Conservation (phyloP, 2,888 invertebrate species). For the Drosophila barbarae region DNA sequence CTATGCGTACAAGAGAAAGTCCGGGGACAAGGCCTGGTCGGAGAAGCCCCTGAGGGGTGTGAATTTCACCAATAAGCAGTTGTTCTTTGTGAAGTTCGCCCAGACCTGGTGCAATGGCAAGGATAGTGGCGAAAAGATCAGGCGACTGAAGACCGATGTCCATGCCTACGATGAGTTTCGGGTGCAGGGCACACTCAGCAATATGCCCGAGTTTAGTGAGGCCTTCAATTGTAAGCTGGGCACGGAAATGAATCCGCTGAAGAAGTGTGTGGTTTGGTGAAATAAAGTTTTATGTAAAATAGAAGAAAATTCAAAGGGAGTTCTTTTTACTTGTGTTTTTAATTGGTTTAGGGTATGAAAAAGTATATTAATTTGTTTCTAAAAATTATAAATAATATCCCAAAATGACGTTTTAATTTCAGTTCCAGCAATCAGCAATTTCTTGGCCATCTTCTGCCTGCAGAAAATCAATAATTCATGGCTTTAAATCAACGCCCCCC, state of each 20-base stretch:
- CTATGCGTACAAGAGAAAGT: slow-evolving; percentile 86
- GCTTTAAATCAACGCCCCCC: slow-evolving; percentile 42
- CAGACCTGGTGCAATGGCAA: slow-evolving; percentile 82
- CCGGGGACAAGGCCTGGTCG: slow-evolving; percentile 79
- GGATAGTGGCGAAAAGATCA: slow-evolving; percentile 59
- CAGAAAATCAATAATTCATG: slow-evolving; percentile 29
- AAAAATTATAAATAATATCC: not conserved
- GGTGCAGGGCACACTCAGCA: slow-evolving; percentile 91
- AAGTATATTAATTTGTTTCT: not conserved
- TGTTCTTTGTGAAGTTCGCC: slow-evolving; percentile 96
- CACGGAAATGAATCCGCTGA: slow-evolving; percentile 90
- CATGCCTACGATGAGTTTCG: slow-evolving; percentile 93
- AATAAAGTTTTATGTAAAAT: slow-evolving; percentile 22
- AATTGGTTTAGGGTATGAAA: not conserved
- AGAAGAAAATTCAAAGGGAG: not conserved
- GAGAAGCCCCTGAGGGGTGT: slow-evolving; percentile 88
- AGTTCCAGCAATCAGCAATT: not conserved
- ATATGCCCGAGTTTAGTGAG: slow-evolving; percentile 89
- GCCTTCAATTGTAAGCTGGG: slow-evolving; percentile 88
- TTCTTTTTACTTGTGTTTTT: not conserved
- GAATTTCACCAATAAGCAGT: slow-evolving; percentile 90
- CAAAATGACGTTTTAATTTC: not conserved
- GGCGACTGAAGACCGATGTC: slow-evolving; percentile 92
- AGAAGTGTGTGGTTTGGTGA: slow-evolving; percentile 95
- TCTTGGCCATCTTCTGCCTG: slow-evolving; percentile 5